These are phyloP conservation scores for Fringilla coelebs DNA, from an alignment of 2,797 vertebrate species.

Conservation along the genomic window DNA sequence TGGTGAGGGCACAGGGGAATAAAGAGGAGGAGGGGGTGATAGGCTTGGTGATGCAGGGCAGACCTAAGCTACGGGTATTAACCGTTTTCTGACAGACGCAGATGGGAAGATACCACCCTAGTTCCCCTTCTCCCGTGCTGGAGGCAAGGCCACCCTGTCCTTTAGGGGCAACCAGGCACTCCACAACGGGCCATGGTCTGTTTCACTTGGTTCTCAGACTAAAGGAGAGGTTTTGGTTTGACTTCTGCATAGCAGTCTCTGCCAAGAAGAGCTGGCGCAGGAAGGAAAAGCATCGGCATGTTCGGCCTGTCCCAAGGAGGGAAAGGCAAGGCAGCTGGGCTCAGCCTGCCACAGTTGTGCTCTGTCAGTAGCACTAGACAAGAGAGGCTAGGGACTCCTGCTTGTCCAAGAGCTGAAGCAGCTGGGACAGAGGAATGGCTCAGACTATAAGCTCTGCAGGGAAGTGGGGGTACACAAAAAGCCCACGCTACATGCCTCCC, in stretches of 20 bases:
- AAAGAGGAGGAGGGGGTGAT: background rate
- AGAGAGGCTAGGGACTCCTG: background rate
- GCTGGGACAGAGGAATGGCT: slow-evolving; percentile 18
- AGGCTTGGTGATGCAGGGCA: background rate
- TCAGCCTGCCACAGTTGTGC: background rate
- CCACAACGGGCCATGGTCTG: rapidly evolving
- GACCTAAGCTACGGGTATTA: slow-evolving; percentile 33
- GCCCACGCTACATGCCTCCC: background rate
- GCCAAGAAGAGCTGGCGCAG: background rate
- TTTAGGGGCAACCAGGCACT: background rate
- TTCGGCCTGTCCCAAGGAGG: background rate
- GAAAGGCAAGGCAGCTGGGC: background rate
- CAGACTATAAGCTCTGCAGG: background rate
- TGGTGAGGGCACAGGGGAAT: background rate
- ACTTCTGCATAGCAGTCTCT: slow-evolving; percentile 30
- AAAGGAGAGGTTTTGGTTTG: slow-evolving; percentile 5
- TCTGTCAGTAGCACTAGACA: background rate
- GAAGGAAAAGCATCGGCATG: background rate
- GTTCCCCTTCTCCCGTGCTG: background rate
- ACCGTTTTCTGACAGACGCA: slow-evolving; percentile 18
- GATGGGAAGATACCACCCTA: background rate
- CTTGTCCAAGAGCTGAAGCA: background rate
- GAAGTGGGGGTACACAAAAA: background rate
- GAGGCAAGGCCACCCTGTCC: background rate
- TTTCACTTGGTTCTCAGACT: background rate